phyloP scores from a whole-genome alignment of 1,140 invertebrate species.

The Penaeus vannamei region DNA sequence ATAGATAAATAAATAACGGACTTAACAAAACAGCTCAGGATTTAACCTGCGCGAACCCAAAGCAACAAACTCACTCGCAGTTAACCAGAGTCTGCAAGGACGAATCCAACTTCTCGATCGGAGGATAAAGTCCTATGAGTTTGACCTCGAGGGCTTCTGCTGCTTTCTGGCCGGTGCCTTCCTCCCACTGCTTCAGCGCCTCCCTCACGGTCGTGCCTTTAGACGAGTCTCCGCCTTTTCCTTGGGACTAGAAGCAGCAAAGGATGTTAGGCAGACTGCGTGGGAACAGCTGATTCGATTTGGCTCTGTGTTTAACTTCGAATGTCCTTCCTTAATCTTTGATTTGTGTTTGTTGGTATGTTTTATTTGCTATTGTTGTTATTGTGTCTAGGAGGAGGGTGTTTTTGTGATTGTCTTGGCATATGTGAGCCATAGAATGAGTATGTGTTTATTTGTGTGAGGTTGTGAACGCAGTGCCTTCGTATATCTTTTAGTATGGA shows the following conservation, averaged over 20 bases:
- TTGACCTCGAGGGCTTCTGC: slow-evolving; percentile 82
- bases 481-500: neutral
- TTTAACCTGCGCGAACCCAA: neutral
- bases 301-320: too few relatives aligned
- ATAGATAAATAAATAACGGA: too few relatives aligned
- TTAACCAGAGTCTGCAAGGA: slow-evolving; percentile 73
- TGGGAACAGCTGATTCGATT: neutral
- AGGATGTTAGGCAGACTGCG: neutral
- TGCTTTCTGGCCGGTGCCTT: slow-evolving; percentile 79
- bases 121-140: slow-evolving; percentile 74
- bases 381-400: too few relatives aligned
- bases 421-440: too few relatives aligned
- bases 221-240: slow-evolving; percentile 68
- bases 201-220: slow-evolving; percentile 71
- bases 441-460: slow-evolving; percentile 5
- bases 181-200: slow-evolving; percentile 79
- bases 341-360: too few relatives aligned
- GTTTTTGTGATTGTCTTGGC: too few relatives aligned
- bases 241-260: slow-evolving; percentile 29
- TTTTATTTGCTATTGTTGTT: too few relatives aligned
- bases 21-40: too few relatives aligned
- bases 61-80: slow-evolving; percentile 69
- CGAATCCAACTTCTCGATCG: slow-evolving; percentile 77
- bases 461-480: neutral
- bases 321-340: too few relatives aligned